These are phyloP conservation scores for Pseudomugil tenellus DNA, from an alignment of 2,797 vertebrate species.

Conservation along the genomic window DNA sequence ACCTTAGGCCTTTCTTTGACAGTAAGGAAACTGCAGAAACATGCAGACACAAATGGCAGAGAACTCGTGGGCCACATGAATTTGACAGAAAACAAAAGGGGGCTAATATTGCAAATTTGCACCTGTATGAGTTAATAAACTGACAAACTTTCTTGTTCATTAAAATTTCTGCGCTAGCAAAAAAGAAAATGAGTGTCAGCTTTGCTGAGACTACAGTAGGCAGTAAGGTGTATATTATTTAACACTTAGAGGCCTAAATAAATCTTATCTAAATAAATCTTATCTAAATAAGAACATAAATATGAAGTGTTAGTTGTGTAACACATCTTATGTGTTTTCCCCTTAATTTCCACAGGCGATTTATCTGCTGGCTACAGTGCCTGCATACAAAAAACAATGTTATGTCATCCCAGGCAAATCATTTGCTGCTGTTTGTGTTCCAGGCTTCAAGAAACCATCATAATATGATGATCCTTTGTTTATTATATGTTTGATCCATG, in stretches of 20 bases:
- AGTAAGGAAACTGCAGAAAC: constrained; percentile 81
- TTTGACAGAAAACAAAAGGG: constrained; percentile 30
- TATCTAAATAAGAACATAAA: neutral
- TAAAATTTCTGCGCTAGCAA: constrained; percentile 2
- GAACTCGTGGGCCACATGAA: constrained; percentile 21
- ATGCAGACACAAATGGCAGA: constrained; percentile 45
- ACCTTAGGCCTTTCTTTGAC: constrained; percentile 93
- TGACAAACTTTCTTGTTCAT: constrained; percentile 39
- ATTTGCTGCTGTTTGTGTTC: constrained; percentile 27
- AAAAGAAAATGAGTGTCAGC: too few relatives aligned
- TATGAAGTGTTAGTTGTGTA: constrained; percentile 1
- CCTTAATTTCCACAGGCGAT: constrained; percentile 17
- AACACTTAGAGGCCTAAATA: too few relatives aligned
- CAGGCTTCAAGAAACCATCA: constrained; percentile 20
- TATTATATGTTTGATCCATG: constrained; percentile 44
- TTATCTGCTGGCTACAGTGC: constrained; percentile 18
- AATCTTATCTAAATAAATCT: too few relatives aligned
- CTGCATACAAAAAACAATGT: neutral
- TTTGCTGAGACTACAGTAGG: too few relatives aligned
- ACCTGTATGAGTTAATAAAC: constrained; percentile 21
- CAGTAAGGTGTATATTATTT: too few relatives aligned
- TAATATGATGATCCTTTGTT: constrained; percentile 58
- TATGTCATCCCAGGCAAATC: constrained; percentile 43
- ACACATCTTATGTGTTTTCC: constrained; percentile 5
- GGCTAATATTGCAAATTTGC: constrained; percentile 34